Conservation (phyloP, 2,888 invertebrate genomes). For the Chrysotoxum bicinctum region DNA sequence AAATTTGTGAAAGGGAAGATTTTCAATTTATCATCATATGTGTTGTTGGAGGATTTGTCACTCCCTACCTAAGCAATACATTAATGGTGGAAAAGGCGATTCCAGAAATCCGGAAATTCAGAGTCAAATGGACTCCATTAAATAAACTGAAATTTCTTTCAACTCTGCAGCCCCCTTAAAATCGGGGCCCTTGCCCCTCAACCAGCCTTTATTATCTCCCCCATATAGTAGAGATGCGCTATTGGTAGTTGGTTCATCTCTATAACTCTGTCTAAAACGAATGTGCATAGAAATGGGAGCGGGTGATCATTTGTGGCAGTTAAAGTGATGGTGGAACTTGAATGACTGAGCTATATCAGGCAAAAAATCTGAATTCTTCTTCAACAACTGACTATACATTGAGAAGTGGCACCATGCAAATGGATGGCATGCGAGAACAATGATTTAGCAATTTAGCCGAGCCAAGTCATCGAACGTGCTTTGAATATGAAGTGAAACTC, state of each 20-base stretch:
- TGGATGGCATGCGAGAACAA: conserved; percentile 44
- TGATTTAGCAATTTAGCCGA: conserved; percentile 62
- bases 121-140: too few species aligned
- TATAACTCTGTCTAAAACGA: conserved; percentile 21
- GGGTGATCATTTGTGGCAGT: neutral
- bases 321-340: neutral
- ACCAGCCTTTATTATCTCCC: neutral
- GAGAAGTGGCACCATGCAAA: conserved; percentile 28
- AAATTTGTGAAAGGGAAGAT: too few species aligned
- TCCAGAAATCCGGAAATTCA: too few species aligned
- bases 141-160: too few species aligned
- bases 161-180: neutral
- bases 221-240: neutral
- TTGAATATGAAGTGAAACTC: conserved; percentile 13
- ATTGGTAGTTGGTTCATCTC: conserved; percentile 18
- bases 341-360: neutral
- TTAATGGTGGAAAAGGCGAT: too few species aligned
- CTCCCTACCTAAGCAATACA: too few species aligned
- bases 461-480: conserved; percentile 47
- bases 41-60: too few species aligned
- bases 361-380: neutral
- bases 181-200: neutral
- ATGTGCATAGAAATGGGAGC: neutral
- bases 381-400: neutral
- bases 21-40: too few species aligned